Evolutionary conservation across 2,797 vertebrate genomes (phyloP), one percentile per base, ranked within the genome.

Genomic region (Lateolabrax maculatus): DNA sequence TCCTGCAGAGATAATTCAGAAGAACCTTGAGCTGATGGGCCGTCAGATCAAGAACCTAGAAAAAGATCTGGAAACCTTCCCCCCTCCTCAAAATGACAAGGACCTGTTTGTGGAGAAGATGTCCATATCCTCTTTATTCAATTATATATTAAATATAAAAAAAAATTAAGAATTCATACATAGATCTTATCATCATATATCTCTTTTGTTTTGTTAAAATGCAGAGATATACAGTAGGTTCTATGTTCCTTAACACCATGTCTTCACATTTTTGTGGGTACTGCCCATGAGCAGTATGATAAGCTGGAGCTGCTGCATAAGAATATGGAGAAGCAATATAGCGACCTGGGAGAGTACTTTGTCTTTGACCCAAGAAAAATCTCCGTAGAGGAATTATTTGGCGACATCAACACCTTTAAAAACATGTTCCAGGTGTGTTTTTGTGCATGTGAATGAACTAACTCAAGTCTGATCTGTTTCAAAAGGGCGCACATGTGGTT

Each of bases 301-400:
- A 97, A 96, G 87, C 90, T 98, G 68, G 89, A 94, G 44, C 79
- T 96, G 92, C 94, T 97, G 96, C 95, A 96, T 39, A 95, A 94
- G n/a, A 96, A 97, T 87, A 97, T 97, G 96, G 96, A 97, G 84
- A 96, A 92, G 25, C 94, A 97, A 18, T 98, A 93, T 19, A 79
- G 13, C 9, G 95, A 96, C 46, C 62, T 97, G 61, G 96, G 96
- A 13, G 86, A 91, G 0, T 96, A 93, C 80, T 97, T 95, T 82
- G 94, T 97, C 44, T 97, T 97, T 84, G 91, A 96, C 87, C 92
- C 95, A 1, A 95, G 89, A 72, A 97, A 98, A 70, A 82, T 95
- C 0, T 90, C 94, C 5, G 80, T 96, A 18, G 97, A 96, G 83
- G 96, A 97, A 79, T 94, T 98, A 84, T 98, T 97, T 52, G 93